phyloP scores from a whole-genome alignment of 2,797 vertebrate species.

The Danio tinwini region DNA sequence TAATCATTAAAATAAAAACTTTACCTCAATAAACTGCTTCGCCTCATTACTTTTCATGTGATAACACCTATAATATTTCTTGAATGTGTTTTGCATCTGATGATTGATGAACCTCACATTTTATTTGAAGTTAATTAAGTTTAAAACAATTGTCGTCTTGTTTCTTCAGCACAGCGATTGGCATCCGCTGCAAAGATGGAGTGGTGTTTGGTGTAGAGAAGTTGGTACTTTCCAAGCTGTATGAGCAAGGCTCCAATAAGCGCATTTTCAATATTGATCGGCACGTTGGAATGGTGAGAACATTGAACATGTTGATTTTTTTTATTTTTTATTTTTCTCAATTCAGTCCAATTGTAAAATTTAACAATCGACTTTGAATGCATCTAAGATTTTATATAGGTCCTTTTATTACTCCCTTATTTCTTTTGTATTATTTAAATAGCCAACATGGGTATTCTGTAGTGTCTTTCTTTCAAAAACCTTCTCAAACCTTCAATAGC shows the following conservation, averaged over 20 bases:
- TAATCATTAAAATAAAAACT: no score
- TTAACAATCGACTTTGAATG: no score
- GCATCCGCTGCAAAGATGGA: constrained; percentile 95
- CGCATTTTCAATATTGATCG: constrained; percentile 97
- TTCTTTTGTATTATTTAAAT: no score
- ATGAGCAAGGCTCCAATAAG: constrained; percentile 96
- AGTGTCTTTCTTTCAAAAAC: no score
- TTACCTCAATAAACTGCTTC: no score
- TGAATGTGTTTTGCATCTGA: background rate
- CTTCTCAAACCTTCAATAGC: no score
- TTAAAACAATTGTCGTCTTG: background rate
- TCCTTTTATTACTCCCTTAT: no score
- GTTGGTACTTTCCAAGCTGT: constrained; percentile 96
- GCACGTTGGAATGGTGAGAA: constrained; percentile 95
- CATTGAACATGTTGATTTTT: background rate
- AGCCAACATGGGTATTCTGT: no score
- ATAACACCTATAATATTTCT: background rate
- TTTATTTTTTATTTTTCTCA: no score
- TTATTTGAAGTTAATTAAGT: background rate
- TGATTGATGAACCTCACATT: background rate
- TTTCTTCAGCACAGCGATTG: constrained; percentile 89
- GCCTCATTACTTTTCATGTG: background rate
- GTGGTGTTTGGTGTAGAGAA: constrained; percentile 98
- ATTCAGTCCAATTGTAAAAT: no score
- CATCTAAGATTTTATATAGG: no score